Evolutionary conservation across 30 jellyfish, hydroid and myxozoan species (phyloP).

Genomic region (Chironex yamaguchii): DNA sequence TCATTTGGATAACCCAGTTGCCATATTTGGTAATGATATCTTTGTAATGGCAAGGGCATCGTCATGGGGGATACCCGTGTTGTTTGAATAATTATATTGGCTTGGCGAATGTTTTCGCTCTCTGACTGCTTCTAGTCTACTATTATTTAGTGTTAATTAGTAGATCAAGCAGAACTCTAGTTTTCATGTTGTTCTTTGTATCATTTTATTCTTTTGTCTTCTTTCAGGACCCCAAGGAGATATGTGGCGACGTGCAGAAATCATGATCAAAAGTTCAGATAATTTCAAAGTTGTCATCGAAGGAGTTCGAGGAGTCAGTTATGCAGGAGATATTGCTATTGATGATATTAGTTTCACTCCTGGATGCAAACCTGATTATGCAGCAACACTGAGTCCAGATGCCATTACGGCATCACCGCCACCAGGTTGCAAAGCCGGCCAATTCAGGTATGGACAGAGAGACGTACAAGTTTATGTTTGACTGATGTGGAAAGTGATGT

Average conservation of each 20-base stretch:
- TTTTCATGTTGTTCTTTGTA: no score
- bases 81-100: no score
- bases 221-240: slow-evolving; percentile 93
- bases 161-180: no score
- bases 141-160: no score
- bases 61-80: no score
- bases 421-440: slow-evolving; percentile 92
- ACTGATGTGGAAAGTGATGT: no score
- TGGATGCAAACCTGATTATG: slow-evolving; percentile 90
- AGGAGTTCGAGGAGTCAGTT: slow-evolving; percentile 88
- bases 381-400: slow-evolving; percentile 88
- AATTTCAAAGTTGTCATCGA: slow-evolving; percentile 87
- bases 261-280: slow-evolving; percentile 55
- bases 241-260: slow-evolving; percentile 84
- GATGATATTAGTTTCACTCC: slow-evolving; percentile 95
- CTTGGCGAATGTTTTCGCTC: no score
- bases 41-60: no score
- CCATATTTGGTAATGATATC: no score
- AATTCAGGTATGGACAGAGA: slow-evolving; percentile 80
- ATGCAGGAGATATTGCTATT: slow-evolving; percentile 87
- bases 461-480: no score
- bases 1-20: no score
- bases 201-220: not conserved
- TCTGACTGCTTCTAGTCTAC: no score
- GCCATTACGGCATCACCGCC: slow-evolving; percentile 87